Evolutionary conservation across 92 coral and sea anemone genomes (phyloP).

Genomic region (Hydrozoanthus gracilis): DNA sequence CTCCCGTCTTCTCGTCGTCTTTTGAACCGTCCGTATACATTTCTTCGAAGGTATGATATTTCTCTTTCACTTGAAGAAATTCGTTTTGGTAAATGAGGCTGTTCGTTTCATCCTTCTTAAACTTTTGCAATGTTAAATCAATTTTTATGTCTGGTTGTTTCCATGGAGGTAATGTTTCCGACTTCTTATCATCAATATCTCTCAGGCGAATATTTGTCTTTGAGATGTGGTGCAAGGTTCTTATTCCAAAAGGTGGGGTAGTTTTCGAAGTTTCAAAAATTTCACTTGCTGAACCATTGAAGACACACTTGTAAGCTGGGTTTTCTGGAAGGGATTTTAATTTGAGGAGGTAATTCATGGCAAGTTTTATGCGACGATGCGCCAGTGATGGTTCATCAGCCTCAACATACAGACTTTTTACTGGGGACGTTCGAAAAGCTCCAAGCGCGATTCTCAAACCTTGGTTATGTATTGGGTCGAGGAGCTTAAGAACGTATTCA

Average conservation of each 20-base stretch:
- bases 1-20: conserved; percentile 5
- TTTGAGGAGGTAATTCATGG: conserved; percentile 19
- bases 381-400: no score
- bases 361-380: no score
- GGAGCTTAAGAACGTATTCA: conserved; percentile 24
- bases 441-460: conserved; percentile 23
- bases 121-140: conserved; percentile 12
- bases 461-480: conserved; percentile 24
- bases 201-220: conserved; percentile 25
- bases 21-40: no score
- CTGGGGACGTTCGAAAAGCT: conserved; percentile 45
- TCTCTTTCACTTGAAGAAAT: conserved; percentile 9
- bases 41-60: conserved; percentile 7
- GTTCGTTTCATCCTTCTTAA: conserved; percentile 24
- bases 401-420: conserved; percentile 19
- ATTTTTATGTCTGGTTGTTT: conserved; percentile 16
- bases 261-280: conserved; percentile 20
- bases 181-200: conserved; percentile 1
- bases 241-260: no score
- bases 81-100: conserved; percentile 17
- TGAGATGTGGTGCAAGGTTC: conserved; percentile 5
- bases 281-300: conserved; percentile 5
- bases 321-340: no score
- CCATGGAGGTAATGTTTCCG: conserved; percentile 36
- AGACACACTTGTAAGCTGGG: conserved; percentile 33